A percentile compares a stretch with the other conserved stretches of the same genome.
Evolutionary conservation across 2,888 invertebrate genomes (phyloP).

Genomic region (Pyrrhia umbra): DNA sequence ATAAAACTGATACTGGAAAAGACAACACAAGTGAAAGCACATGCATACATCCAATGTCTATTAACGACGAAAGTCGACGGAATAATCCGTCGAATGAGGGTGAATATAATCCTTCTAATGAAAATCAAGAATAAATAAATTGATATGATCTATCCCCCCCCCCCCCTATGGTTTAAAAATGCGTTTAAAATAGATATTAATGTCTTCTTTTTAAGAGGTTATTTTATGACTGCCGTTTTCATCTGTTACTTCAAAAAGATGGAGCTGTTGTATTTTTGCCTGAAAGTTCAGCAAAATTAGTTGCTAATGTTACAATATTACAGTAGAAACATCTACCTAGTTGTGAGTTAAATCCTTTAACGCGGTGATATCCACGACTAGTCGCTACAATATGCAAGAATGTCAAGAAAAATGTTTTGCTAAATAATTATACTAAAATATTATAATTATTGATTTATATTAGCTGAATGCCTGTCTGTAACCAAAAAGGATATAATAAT

Average conservation of each 20-base stretch:
- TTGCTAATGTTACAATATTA: background rate
- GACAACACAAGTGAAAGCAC: conserved; percentile 52
- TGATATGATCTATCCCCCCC: too few species aligned
- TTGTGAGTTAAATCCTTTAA: too few species aligned
- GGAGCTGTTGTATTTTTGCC: conserved; percentile 20
- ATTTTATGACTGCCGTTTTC: background rate
- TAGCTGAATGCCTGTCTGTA: too few species aligned
- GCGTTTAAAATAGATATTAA: background rate
- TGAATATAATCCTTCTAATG: conserved; percentile 34
- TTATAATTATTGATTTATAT: too few species aligned
- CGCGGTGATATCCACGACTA: too few species aligned
- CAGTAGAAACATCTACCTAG: too few species aligned
- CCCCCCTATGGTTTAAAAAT: too few species aligned
- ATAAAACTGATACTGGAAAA: conserved; percentile 55
- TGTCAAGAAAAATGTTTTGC: too few species aligned
- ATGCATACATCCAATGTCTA: conserved; percentile 43
- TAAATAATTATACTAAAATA: too few species aligned
- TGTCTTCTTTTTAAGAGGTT: background rate
- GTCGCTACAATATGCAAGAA: too few species aligned
- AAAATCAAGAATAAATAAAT: conserved; percentile 34
- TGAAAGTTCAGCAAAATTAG: conserved; percentile 6
- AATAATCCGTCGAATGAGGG: conserved; percentile 45
- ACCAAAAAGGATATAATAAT: too few species aligned
- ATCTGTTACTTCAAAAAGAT: background rate
- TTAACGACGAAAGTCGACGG: conserved; percentile 47